Percentiles rank a stretch among this genome's conserved stretches.
These are phyloP conservation scores for Hofmannophila pseudospretella DNA, from an alignment of 2,888 invertebrate species.

Conservation along the genomic window DNA sequence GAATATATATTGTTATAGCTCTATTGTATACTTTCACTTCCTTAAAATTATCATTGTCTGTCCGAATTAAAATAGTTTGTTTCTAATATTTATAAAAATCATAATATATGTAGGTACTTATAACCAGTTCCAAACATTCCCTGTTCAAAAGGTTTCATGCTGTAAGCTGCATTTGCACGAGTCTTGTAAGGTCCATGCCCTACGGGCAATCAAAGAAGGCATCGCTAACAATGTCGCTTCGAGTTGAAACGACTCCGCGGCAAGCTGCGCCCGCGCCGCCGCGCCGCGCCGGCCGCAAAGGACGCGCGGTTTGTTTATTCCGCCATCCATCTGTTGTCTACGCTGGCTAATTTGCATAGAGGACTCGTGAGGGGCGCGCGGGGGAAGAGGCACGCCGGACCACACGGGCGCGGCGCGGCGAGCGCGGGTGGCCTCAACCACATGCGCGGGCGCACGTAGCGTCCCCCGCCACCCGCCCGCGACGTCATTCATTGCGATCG, in stretches of 20 bases:
- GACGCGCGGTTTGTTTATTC: slow-evolving; percentile 74
- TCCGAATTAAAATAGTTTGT: too few relatives aligned
- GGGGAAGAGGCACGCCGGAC: slow-evolving; percentile 50
- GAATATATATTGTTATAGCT: neutral
- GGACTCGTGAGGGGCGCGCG: slow-evolving; percentile 44
- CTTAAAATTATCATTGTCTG: too few relatives aligned
- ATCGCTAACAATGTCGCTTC: slow-evolving; percentile 9
- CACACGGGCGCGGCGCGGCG: slow-evolving; percentile 75
- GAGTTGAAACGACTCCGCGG: slow-evolving; percentile 1
- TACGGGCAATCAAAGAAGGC: neutral
- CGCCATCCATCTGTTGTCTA: slow-evolving; percentile 78
- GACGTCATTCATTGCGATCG: slow-evolving; percentile 77
- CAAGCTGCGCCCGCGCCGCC: slow-evolving; percentile 5
- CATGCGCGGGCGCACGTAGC: slow-evolving; percentile 67
- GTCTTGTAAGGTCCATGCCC: too few relatives aligned
- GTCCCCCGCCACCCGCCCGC: slow-evolving; percentile 37
- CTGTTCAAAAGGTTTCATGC: too few relatives aligned
- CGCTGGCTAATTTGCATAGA: slow-evolving; percentile 77
- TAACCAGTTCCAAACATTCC: too few relatives aligned
- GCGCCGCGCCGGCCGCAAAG: slow-evolving; percentile 46
- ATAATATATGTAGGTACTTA: too few relatives aligned
- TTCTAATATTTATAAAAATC: too few relatives aligned
- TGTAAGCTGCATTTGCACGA: too few relatives aligned
- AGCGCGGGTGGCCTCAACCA: slow-evolving; percentile 77
- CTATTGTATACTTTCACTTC: too few relatives aligned